Evolutionary conservation across 2,888 invertebrate species (phyloP).

Genomic region (Ametastegia equiseti): DNA sequence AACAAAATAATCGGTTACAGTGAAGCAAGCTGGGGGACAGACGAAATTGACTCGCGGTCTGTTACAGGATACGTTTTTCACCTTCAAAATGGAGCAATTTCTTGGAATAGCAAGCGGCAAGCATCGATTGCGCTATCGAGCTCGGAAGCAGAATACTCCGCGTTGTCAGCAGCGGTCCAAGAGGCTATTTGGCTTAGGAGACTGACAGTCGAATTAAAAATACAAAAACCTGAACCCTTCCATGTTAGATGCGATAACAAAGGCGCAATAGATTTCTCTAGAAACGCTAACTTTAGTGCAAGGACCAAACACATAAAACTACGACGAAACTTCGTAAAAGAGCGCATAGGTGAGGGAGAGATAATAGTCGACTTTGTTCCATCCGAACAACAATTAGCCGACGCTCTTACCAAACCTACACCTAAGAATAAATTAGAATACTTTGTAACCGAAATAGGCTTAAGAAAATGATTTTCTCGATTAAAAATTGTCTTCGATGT

Average conservation of each 20-base stretch:
- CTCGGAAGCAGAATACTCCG: conserved; percentile 49
- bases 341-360: not conserved
- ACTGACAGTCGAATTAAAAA: not conserved
- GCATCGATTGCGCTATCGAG: conserved; percentile 32
- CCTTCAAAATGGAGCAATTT: conserved; percentile 21
- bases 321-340: not conserved
- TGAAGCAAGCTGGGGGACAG: conserved; percentile 47
- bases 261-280: conserved; percentile 29
- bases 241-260: conserved; percentile 35
- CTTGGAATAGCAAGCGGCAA: conserved; percentile 33
- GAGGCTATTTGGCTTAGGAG: conserved; percentile 34
- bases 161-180: conserved; percentile 4
- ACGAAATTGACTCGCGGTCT: conserved; percentile 43
- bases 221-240: not conserved
- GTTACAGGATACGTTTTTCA: conserved; percentile 20
- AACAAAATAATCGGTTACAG: not conserved
- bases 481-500: too few species aligned
- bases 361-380: not conserved
- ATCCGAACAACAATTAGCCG: not conserved
- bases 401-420: not conserved
- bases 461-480: too few species aligned
- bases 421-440: too few species aligned
- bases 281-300: not conserved
- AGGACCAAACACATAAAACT: not conserved
- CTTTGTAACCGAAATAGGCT: too few species aligned